Evolutionary conservation across 2,888 invertebrate species (phyloP).

Genomic region (Drosophila silvestris): DNA sequence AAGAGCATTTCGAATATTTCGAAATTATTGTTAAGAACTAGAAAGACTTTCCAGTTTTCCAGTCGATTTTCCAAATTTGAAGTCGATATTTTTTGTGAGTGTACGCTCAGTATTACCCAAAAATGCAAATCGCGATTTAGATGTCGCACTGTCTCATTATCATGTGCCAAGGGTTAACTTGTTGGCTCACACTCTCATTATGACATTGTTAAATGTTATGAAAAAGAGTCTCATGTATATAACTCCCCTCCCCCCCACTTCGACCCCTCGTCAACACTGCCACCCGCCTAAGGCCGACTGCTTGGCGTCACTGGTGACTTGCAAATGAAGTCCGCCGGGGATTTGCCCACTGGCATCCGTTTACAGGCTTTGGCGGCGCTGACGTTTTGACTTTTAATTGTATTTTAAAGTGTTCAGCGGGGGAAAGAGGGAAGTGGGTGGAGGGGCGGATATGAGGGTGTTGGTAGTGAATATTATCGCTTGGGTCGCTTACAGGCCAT

Average conservation of each 20-base stretch:
- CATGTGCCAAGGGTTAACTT: conserved; percentile 58
- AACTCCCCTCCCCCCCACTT: neutral
- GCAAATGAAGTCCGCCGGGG: conserved; percentile 77
- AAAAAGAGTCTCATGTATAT: conserved; percentile 65
- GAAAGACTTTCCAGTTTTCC: neutral
- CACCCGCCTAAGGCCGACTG: conserved; percentile 51
- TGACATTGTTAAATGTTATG: conserved; percentile 82
- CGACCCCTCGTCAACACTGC: neutral
- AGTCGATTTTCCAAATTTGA: neutral
- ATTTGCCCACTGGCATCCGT: conserved; percentile 68
- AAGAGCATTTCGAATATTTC: neutral
- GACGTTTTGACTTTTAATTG: conserved; percentile 79
- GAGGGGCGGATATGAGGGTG: conserved; percentile 4
- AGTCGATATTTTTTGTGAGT: neutral
- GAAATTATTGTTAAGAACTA: neutral
- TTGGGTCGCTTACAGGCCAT: conserved; percentile 75
- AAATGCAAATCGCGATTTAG: conserved; percentile 52
- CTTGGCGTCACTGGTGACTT: conserved; percentile 65
- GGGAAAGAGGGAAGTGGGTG: neutral
- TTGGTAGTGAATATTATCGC: conserved; percentile 9
- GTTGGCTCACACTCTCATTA: conserved; percentile 61
- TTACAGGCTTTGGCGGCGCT: conserved; percentile 53
- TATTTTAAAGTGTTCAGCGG: conserved; percentile 69
- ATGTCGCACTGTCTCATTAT: conserved; percentile 47
- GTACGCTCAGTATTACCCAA: conserved; percentile 16